These are phyloP conservation scores for Streptopelia turtur DNA, from an alignment of 2,797 vertebrate genomes.

Conservation along the genomic window DNA sequence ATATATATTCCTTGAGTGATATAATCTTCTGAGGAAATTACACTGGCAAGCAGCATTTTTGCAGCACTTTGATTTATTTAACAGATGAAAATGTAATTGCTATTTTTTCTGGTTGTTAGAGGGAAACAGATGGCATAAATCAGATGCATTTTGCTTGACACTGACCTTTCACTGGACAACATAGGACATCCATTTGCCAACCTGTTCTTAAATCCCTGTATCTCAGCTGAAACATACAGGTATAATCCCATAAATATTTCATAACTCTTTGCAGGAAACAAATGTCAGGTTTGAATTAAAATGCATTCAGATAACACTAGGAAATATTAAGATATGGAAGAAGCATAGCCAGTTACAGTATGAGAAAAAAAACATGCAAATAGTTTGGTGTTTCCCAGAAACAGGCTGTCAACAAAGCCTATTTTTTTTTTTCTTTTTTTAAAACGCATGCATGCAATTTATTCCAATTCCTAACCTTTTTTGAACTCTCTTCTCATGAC, in stretches of 20 bases:
- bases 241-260: conserved; percentile 29
- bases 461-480: background rate
- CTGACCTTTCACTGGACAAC: background rate
- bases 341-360: background rate
- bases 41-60: background rate
- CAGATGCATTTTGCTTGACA: background rate
- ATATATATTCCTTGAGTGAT: background rate
- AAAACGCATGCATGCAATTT: background rate
- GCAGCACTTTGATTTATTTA: background rate
- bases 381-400: background rate
- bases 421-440: background rate
- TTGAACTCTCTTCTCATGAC: background rate
- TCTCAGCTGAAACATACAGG: background rate
- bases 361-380: background rate
- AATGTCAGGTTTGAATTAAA: background rate
- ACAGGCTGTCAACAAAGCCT: background rate
- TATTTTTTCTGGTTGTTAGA: background rate
- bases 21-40: background rate
- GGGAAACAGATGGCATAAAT: background rate
- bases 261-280: background rate
- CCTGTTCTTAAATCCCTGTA: background rate
- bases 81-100: background rate
- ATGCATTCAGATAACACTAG: background rate
- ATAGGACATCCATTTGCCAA: background rate
- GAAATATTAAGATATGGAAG: background rate